Evolutionary conservation across 2,113 vertebrate genomes (phyloP), one percentile per base, ranked within the genome.

Genomic region (Piprites chloris): DNA sequence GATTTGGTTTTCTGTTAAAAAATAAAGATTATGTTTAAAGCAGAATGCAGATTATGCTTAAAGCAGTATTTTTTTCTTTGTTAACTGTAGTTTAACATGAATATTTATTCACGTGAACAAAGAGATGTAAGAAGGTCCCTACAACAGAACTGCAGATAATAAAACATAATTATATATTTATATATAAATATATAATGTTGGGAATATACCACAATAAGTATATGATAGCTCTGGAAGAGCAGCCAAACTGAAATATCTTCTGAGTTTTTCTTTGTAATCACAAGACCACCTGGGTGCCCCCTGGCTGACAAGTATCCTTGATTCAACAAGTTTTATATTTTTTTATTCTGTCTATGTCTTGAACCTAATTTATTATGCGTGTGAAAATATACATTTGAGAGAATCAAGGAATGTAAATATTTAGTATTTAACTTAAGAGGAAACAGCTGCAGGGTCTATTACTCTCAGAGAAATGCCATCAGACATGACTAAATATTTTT

Each of bases 91-190:
- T 74, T 93, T 58, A 87, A 92, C 94, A 85, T 66, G 85, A 63
- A 61, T 81, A 52, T 59, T 94, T 58, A 84, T 49, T 87, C 53
- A 86, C 23, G 21, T 90, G 91, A 88, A 95, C 76, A 84, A 32
- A 87, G 68, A 91, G 30, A 65, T 67, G 26, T 53, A 77, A 86
- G 19, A 95, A 91, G 75, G 39, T 90, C 92, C 42, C 72, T 92
- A 42, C 26, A 55, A 47, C 26, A 78, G 75, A 94, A 84, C 19
- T 94, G 49, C 16, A 89, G 85, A 91, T 90, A 96, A 93, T 92
- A 92, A 16, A 65, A 33, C 19, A 27, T 93, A 94, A 95, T 97
- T 91, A 11, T 33, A 55, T 93, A 65, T 96, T 96, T 96, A 85
- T 56, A n/a, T 74, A 69, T n/a, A n/a, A n/a, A n/a, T n/a, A n/a